phyloP scores from a whole-genome alignment of 2,797 vertebrate species.

The Glossophaga mutica region DNA sequence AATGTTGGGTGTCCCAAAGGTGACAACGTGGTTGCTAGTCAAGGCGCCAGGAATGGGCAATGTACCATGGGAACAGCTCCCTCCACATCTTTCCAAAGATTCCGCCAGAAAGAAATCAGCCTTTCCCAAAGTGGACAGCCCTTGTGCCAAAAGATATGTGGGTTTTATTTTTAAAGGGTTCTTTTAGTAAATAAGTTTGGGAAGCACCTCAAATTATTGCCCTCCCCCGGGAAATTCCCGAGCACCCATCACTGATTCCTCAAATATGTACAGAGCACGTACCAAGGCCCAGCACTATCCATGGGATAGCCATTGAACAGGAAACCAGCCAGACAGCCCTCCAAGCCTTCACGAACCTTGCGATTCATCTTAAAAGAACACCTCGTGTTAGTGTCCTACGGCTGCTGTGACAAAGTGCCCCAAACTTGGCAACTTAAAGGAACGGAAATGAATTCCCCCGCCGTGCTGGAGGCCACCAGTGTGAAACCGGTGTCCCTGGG shows the following conservation, averaged over 20 bases:
- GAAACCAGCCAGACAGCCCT: background rate
- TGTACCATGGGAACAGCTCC: background rate
- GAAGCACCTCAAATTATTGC: background rate
- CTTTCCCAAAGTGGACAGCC: background rate
- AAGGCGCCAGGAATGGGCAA: background rate
- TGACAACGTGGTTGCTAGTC: background rate
- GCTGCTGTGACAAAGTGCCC: background rate
- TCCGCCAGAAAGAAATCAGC: background rate
- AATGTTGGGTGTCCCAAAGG: background rate
- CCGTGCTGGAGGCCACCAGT: background rate
- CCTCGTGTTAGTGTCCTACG: background rate
- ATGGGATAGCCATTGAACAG: background rate
- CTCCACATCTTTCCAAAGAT: background rate
- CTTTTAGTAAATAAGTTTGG: constrained; percentile 1
- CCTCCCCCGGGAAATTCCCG: background rate
- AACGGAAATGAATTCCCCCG: background rate
- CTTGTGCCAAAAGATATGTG: background rate
- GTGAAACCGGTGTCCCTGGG: background rate
- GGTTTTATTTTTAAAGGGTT: background rate
- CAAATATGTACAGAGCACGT: background rate
- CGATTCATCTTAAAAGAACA: background rate
- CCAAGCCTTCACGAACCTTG: background rate
- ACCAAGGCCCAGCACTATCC: background rate
- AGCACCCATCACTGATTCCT: background rate
- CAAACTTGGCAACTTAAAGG: background rate